Conservation (phyloP, 2,888 invertebrate genomes). For the Diplolepis rosae region DNA sequence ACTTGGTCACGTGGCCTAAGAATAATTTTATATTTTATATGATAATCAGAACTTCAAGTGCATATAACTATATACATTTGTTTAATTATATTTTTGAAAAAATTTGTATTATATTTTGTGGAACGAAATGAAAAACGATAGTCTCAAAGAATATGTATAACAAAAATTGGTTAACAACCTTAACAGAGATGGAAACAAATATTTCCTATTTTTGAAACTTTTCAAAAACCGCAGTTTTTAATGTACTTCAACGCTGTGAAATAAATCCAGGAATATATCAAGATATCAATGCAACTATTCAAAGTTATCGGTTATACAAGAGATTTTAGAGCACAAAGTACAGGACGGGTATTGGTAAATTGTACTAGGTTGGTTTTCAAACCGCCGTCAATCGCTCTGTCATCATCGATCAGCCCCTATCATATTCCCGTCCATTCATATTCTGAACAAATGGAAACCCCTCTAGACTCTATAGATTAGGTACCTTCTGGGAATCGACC, state of each 20-base stretch:
- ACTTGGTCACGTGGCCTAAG: no score
- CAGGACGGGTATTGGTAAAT: conserved; percentile 12
- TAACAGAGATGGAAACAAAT: no score
- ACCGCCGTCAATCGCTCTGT: conserved; percentile 26
- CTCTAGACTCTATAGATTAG: conserved; percentile 29
- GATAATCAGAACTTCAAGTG: no score
- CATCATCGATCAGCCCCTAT: conserved; percentile 27
- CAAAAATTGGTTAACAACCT: no score
- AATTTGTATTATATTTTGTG: no score
- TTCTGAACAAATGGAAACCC: conserved; percentile 28
- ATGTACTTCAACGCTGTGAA: background rate
- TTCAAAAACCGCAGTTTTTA: no score
- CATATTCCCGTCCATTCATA: conserved; percentile 30
- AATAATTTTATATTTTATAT: no score
- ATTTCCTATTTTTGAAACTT: no score
- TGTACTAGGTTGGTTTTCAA: background rate
- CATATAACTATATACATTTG: no score
- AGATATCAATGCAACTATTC: background rate
- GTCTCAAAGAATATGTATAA: no score
- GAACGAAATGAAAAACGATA: no score
- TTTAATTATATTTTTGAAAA: no score
- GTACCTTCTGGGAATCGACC: conserved; percentile 23
- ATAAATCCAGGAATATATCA: background rate
- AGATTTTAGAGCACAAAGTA: conserved; percentile 8
- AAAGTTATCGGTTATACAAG: background rate